Percentiles rank a stretch among this genome's conserved stretches.
Conservation (phyloP, 2,113 vertebrate species). For the Phalacrocorax aristotelis region DNA sequence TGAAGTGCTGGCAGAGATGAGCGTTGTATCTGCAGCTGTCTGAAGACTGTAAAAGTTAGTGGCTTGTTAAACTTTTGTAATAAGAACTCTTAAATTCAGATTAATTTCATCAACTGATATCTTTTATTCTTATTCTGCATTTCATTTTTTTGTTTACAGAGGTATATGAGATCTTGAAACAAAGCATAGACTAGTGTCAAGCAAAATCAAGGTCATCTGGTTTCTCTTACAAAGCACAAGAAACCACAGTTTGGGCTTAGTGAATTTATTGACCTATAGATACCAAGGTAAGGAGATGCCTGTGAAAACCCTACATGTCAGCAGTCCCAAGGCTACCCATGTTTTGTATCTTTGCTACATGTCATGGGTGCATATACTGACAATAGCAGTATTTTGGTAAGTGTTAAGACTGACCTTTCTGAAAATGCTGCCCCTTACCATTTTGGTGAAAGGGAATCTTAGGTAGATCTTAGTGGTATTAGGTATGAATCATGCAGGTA, state of each 20-base stretch:
- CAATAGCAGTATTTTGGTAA: background rate
- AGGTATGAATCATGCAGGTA: background rate
- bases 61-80: conserved; percentile 26
- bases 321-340: background rate
- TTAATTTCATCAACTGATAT: background rate
- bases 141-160: background rate
- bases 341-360: background rate
- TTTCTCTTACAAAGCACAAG: background rate
- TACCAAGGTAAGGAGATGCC: background rate
- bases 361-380: background rate
- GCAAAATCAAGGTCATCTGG: background rate
- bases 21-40: background rate
- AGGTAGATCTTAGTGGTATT: background rate
- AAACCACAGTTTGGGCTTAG: background rate
- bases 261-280: background rate
- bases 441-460: background rate
- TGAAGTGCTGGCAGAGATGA: conserved; percentile 4
- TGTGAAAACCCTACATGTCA: background rate
- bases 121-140: background rate
- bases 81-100: conserved; percentile 13
- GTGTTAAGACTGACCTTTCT: background rate
- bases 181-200: background rate
- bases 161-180: background rate
- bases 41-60: conserved; percentile 22
- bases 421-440: background rate